Conservation (phyloP, 2,888 invertebrate genomes). For the Rotaria sp. region DNA sequence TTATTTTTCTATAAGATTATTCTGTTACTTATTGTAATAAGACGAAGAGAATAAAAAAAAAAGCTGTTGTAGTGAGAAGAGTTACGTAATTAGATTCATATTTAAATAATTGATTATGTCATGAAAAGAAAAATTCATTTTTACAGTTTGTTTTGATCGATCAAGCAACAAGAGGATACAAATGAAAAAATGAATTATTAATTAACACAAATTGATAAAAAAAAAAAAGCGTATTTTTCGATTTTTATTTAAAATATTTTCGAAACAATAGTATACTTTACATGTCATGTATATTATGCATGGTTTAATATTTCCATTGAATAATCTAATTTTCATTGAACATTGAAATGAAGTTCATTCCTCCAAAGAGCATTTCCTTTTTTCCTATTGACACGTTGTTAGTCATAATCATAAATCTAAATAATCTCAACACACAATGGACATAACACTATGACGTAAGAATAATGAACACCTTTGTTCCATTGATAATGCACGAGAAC, state of each 20-base stretch:
- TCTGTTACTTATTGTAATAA: background rate
- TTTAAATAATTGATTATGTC: background rate
- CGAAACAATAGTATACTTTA: no score
- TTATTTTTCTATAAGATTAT: background rate
- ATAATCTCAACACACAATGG: background rate
- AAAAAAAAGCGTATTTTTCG: no score
- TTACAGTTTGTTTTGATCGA: background rate
- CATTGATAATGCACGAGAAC: background rate
- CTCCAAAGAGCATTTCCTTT: background rate
- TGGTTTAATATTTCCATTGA: background rate
- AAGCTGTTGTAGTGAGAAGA: background rate
- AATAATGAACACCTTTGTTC: background rate
- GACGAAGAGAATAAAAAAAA: no score
- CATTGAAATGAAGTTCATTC: background rate
- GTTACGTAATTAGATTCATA: background rate
- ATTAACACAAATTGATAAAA: background rate
- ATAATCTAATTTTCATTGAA: background rate
- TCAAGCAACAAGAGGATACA: background rate
- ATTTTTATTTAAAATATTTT: no score
- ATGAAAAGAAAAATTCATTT: background rate
- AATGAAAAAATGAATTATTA: background rate
- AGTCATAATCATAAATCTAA: background rate
- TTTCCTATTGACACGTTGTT: background rate
- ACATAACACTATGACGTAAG: background rate
- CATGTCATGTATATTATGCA: no score